Evolutionary conservation across 1,140 invertebrate genomes (phyloP).

Genomic region (Eriosoma lanigerum): DNA sequence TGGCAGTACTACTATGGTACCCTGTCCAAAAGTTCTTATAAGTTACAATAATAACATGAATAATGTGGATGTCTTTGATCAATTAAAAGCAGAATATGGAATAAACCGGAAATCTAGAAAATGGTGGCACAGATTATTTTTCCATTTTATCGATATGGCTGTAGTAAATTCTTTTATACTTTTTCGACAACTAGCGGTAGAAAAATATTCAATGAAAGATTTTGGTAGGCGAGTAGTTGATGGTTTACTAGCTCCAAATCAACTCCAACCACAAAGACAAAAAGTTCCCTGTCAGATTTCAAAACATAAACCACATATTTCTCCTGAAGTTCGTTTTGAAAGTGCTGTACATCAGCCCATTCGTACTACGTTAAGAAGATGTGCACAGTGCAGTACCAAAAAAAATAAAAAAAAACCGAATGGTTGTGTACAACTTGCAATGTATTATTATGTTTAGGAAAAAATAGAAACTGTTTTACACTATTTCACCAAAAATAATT

Average conservation of each 20-base stretch:
- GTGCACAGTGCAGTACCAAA: too few species aligned
- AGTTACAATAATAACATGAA: background rate
- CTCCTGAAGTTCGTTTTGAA: too few species aligned
- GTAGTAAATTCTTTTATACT: background rate
- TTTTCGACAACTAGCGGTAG: background rate
- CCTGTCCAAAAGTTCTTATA: background rate
- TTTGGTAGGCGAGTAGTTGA: slow-evolving; percentile 14
- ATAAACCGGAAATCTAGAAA: slow-evolving; percentile 3
- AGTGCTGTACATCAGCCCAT: too few species aligned
- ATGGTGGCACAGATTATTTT: slow-evolving; percentile 17
- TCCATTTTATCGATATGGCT: slow-evolving; percentile 14
- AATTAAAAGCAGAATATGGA: background rate
- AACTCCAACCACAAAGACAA: background rate
- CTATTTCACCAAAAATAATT: too few species aligned
- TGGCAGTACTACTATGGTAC: background rate
- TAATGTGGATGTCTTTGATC: background rate
- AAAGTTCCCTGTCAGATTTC: background rate
- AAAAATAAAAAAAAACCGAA: too few species aligned
- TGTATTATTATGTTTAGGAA: too few species aligned
- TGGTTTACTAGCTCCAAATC: slow-evolving; percentile 11
- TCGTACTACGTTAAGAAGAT: too few species aligned
- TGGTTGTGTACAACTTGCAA: too few species aligned
- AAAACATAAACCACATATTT: background rate
- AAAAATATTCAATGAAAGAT: background rate
- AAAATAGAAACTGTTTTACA: too few species aligned